phyloP scores from a whole-genome alignment of 2,888 invertebrate species.

The Drosophila parthenogenetica region DNA sequence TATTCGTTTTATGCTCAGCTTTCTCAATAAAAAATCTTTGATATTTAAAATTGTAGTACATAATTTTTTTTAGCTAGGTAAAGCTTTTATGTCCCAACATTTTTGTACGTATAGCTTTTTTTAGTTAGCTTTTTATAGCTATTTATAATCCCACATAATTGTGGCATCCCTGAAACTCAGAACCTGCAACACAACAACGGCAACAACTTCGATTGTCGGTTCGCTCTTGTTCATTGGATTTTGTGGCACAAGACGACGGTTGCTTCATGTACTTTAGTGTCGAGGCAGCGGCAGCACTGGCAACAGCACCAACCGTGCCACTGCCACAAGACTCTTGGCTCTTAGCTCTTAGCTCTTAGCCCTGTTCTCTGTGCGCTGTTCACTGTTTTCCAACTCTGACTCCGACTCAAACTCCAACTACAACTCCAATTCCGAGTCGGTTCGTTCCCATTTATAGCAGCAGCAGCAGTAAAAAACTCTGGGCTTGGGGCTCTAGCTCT shows the following conservation, averaged over 20 bases:
- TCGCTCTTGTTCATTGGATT: conserved; percentile 62
- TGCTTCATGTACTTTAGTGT: conserved; percentile 47
- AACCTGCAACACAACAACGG: conserved; percentile 44
- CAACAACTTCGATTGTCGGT: conserved; percentile 41
- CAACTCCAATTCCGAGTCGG: conserved; percentile 32
- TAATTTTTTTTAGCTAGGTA: too few species aligned
- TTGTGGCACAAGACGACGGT: conserved; percentile 30
- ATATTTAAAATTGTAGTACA: too few species aligned
- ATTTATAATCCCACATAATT: too few species aligned
- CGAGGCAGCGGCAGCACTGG: conserved; percentile 43
- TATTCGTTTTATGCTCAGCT: too few species aligned
- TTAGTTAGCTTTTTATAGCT: too few species aligned
- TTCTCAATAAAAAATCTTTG: too few species aligned
- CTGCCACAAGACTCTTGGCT: conserved; percentile 25
- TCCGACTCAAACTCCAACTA: conserved; percentile 51
- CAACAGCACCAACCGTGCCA: conserved; percentile 34
- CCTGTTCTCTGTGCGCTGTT: conserved; percentile 1
- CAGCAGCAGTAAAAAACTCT: conserved; percentile 27
- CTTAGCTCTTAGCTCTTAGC: not conserved
- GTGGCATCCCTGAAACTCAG: conserved; percentile 13
- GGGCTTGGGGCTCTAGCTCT: conserved; percentile 50
- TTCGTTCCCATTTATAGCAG: conserved; percentile 69
- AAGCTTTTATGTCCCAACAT: too few species aligned
- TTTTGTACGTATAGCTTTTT: too few species aligned
- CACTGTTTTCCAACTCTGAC: conserved; percentile 19